Evolutionary conservation across 2,797 vertebrate genomes (phyloP).

Genomic region (Delichon dasypus): DNA sequence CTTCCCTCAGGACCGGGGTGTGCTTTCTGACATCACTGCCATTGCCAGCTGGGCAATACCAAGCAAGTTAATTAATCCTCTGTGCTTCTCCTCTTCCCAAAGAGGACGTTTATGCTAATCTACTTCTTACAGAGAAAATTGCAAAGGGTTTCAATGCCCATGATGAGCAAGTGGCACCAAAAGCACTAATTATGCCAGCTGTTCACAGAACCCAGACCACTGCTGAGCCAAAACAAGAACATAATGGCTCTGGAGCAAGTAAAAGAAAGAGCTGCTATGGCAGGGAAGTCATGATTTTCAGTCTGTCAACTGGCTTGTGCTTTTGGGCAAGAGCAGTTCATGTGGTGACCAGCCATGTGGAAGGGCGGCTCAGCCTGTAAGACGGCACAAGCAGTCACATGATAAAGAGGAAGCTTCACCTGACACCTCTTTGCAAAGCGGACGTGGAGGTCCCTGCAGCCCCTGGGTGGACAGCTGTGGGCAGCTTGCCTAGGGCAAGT

Average conservation of each 20-base stretch:
- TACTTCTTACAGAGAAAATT: conserved; percentile 7
- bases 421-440: neutral
- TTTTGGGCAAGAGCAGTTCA: neutral
- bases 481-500: neutral
- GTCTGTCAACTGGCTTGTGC: neutral
- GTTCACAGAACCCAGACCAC: neutral
- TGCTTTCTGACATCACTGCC: neutral
- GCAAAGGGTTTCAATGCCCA: neutral
- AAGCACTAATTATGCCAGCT: neutral
- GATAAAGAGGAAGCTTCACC: neutral
- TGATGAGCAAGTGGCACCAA: neutral
- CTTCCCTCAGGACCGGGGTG: rapidly evolving
- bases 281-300: neutral
- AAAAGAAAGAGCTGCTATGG: neutral
- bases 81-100: neutral
- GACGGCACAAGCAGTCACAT: neutral
- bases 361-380: neutral
- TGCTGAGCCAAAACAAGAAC: neutral
- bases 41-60: neutral
- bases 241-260: neutral
- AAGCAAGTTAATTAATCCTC: conserved; percentile 23
- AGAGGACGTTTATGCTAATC: neutral
- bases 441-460: neutral
- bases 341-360: neutral
- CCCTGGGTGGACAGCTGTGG: neutral